Evolutionary conservation across 1,140 invertebrate genomes (phyloP).

Genomic region (Megalopta genalis): DNA sequence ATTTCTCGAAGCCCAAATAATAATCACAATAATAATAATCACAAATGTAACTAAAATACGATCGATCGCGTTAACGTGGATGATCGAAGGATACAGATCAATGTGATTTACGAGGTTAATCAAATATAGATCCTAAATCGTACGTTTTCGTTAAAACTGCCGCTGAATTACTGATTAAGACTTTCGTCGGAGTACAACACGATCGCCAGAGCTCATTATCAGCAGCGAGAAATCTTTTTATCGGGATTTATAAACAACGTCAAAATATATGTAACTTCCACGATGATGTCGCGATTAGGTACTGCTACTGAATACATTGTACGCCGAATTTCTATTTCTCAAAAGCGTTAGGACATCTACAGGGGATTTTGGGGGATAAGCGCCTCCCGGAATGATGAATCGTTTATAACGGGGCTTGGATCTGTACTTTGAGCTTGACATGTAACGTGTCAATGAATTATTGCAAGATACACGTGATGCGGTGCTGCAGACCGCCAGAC

Average conservation of each 20-base stretch:
- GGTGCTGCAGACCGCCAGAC: too few species aligned
- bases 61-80: not conserved
- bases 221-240: slow-evolving; percentile 23
- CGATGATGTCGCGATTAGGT: not conserved
- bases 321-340: not conserved
- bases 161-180: slow-evolving; percentile 34
- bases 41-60: not conserved
- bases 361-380: not conserved
- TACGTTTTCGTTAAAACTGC: slow-evolving; percentile 18
- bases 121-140: not conserved
- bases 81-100: not conserved
- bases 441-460: too few species aligned
- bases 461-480: too few species aligned
- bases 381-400: not conserved
- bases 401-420: not conserved
- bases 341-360: slow-evolving; percentile 15
- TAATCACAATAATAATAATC: not conserved
- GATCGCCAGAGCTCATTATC: slow-evolving; percentile 34
- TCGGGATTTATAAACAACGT: slow-evolving; percentile 1
- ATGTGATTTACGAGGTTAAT: slow-evolving; percentile 2
- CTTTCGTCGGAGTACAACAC: slow-evolving; percentile 17
- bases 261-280: not conserved
- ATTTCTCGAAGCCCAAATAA: not conserved
- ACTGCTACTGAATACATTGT: not conserved
- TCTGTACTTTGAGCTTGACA: not conserved